Conservation (phyloP, 2,113 vertebrate species). For the Brachypodius melanocephalos region DNA sequence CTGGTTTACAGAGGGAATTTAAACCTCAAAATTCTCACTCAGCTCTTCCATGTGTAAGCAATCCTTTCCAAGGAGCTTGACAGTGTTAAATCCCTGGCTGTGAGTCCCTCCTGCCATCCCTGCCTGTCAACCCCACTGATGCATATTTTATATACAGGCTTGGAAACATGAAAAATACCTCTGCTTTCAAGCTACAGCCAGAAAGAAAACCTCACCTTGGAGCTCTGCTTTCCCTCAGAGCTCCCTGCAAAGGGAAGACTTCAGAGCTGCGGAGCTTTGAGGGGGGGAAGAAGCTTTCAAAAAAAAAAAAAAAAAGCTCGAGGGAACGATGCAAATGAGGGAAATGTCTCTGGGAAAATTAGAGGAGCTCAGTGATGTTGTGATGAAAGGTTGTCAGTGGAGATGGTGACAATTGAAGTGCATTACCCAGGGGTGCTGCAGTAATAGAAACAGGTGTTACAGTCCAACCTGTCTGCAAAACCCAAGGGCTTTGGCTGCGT, state of each 20-base stretch:
- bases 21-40: background rate
- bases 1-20: background rate
- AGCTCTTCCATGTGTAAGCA: background rate
- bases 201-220: slow-evolving; percentile 57
- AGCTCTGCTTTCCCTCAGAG: slow-evolving; percentile 18
- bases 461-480: slow-evolving; percentile 52
- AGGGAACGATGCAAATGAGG: slow-evolving; percentile 65
- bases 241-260: background rate
- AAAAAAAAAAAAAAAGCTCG: background rate
- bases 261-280: slow-evolving; percentile 64
- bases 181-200: slow-evolving; percentile 48
- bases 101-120: background rate
- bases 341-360: slow-evolving; percentile 66
- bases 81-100: background rate
- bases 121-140: slow-evolving; percentile 41
- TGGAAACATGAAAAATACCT: slow-evolving; percentile 27
- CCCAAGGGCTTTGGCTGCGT: background rate
- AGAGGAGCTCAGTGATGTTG: slow-evolving; percentile 67
- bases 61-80: background rate
- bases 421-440: slow-evolving; percentile 60
- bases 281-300: background rate
- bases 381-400: slow-evolving; percentile 75
- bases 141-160: slow-evolving; percentile 52
- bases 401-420: slow-evolving; percentile 65
- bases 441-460: slow-evolving; percentile 51